Percentiles rank a stretch among this genome's conserved stretches.
phyloP scores from a whole-genome alignment of 53 echinoderm and acorn worm genomes.

The Hippasteria phrygiana region DNA sequence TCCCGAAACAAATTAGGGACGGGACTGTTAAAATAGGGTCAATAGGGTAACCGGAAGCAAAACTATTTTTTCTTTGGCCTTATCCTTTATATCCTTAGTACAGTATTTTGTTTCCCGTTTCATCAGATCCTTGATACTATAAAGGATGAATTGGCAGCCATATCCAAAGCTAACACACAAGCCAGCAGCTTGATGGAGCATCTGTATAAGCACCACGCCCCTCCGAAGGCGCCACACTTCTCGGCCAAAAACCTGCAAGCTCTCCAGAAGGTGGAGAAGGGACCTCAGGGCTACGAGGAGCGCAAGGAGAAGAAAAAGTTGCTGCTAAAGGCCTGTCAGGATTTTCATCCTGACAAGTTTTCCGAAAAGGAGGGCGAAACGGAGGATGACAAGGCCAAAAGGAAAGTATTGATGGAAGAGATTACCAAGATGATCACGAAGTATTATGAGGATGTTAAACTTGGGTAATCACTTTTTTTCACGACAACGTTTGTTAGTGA shows the following conservation, averaged over 20 bases:
- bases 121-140: constrained; percentile 20
- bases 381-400: background rate
- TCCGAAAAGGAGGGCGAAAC: background rate
- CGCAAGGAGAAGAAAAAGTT: constrained; percentile 29
- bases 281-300: no score
- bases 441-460: constrained; percentile 16
- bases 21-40: no score
- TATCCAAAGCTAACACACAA: constrained; percentile 5
- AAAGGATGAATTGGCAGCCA: background rate
- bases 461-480: background rate
- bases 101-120: background rate
- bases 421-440: constrained; percentile 28
- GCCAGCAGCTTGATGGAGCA: constrained; percentile 21
- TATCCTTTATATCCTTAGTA: no score
- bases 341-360: constrained; percentile 51
- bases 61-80: no score
- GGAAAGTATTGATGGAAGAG: constrained; percentile 1
- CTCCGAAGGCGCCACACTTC: constrained; percentile 12
- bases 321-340: constrained; percentile 34
- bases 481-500: background rate
- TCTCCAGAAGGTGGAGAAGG: constrained; percentile 1
- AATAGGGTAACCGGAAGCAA: no score
- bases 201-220: constrained; percentile 17
- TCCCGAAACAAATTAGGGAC: no score
- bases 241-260: constrained; percentile 19